These are phyloP conservation scores for Paramacrobiotus metropolitanus DNA, from an alignment of 1,140 invertebrate genomes.

Conservation along the genomic window DNA sequence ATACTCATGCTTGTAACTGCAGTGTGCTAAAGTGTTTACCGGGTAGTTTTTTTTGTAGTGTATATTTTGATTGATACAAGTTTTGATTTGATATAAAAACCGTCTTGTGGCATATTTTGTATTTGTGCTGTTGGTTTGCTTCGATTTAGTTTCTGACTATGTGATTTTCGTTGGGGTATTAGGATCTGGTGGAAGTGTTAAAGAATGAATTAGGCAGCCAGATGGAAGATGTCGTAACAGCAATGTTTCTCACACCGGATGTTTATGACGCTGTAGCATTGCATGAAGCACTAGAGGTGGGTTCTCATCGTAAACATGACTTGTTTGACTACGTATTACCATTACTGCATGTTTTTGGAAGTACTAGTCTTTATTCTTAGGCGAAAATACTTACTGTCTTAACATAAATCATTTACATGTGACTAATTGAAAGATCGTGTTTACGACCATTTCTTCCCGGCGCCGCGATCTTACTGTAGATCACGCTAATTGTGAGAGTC, in stretches of 20 bases:
- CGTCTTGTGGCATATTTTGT: background rate
- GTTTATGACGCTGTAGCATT: background rate
- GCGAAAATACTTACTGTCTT: too few species aligned
- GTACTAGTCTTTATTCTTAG: too few species aligned
- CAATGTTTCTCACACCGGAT: background rate
- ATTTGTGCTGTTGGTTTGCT: background rate
- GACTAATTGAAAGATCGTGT: too few species aligned
- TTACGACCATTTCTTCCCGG: background rate
- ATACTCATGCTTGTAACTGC: too few species aligned
- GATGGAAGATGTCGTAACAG: background rate
- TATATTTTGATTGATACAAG: background rate
- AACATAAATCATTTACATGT: too few species aligned
- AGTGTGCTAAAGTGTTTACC: too few species aligned
- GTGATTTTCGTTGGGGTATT: background rate
- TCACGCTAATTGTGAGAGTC: background rate
- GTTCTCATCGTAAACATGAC: background rate
- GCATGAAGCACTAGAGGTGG: background rate
- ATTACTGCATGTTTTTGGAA: background rate
- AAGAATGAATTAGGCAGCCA: background rate
- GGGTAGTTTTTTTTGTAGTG: background rate
- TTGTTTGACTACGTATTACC: background rate
- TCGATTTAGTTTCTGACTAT: background rate
- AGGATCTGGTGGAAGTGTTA: background rate
- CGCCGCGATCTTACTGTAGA: background rate
- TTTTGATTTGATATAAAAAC: background rate